Evolutionary conservation across 2,888 invertebrate species (phyloP), one percentile per base, ranked within the genome.

Genomic region (Pseudococcus jackbeardsleyi): DNA sequence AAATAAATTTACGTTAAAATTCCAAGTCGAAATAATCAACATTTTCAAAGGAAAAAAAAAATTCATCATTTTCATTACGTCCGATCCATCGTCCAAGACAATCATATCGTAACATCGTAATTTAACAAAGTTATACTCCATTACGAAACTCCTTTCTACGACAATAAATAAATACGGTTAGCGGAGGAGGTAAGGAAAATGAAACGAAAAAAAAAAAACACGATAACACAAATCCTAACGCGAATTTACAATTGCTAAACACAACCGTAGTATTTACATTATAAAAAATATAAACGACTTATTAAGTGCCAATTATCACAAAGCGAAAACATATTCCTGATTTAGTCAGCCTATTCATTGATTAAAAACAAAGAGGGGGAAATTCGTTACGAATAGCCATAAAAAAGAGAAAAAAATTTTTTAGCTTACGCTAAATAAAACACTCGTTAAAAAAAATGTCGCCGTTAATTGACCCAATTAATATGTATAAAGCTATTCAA

Each of bases 291-390:
- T 82, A 82, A 82, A 82, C 79, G 42, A 82, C 79, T 82, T 82
- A 82, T 82, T 46, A 82, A 82, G 79, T 82, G 79, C 79, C 46
- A 82, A 64, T 82, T 82, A 82, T 82, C 79, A 82, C 79, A 82
- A 82, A 82, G 79, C 79, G 46, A 82, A 46, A 82, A 82, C 15
- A 82, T 33, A 82, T 82, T 82, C 79, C 79, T 82, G 79, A 82
- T 82, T 82, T 82, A 82, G 79, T 82, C 79, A 82, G 79, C 79
- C 79, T 82, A 82, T 82, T 82, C 79, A 82, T 82, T 33, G 79
- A 46, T 82, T 46, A 82, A 9, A 19, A 46, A 77, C 7, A 12
- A 72, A 46, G 46, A n/a, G n/a, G 46, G 46, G 46, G 19, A 46
- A 82, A 82, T 82, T 82, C 79, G 79, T 82, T 82, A 82, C 79